A percentile compares a stretch with the other conserved stretches of the same genome.
phyloP scores from a whole-genome alignment of 2,797 vertebrate genomes.

The Orientallactaga sibirica region DNA sequence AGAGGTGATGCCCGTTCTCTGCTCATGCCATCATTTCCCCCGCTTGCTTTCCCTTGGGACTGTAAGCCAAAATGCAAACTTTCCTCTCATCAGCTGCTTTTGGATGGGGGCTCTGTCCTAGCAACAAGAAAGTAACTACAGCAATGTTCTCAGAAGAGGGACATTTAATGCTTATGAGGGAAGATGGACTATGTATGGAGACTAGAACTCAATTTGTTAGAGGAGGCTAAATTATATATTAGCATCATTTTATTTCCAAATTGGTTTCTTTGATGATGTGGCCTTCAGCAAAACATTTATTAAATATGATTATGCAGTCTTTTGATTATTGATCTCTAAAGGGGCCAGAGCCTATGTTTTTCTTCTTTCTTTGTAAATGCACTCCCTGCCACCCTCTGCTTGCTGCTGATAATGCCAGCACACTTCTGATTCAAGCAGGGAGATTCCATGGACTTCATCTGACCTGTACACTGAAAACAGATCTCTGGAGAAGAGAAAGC shows the following conservation, averaged over 20 bases:
- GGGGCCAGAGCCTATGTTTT: background rate
- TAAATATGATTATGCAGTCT: background rate
- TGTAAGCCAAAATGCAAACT: no score
- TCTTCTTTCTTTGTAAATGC: background rate
- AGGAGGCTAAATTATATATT: background rate
- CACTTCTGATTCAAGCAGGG: background rate
- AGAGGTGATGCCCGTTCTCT: no score
- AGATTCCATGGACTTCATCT: background rate
- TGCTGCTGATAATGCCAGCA: background rate
- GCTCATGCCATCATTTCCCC: no score
- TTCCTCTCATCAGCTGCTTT: no score
- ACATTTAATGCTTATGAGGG: background rate
- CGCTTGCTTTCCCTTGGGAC: no score
- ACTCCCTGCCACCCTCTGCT: background rate
- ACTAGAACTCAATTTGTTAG: background rate
- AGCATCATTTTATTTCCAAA: background rate
- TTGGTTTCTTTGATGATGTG: background rate
- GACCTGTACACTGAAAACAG: background rate
- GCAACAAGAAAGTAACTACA: no score
- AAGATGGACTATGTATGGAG: background rate
- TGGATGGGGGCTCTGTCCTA: no score
- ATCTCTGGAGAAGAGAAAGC: conserved; percentile 2
- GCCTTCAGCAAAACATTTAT: background rate
- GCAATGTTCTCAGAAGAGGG: background rate
- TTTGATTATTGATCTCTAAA: background rate